phyloP scores from a whole-genome alignment of 53 echinoderm and acorn worm species.

The Holothuria scabra region DNA sequence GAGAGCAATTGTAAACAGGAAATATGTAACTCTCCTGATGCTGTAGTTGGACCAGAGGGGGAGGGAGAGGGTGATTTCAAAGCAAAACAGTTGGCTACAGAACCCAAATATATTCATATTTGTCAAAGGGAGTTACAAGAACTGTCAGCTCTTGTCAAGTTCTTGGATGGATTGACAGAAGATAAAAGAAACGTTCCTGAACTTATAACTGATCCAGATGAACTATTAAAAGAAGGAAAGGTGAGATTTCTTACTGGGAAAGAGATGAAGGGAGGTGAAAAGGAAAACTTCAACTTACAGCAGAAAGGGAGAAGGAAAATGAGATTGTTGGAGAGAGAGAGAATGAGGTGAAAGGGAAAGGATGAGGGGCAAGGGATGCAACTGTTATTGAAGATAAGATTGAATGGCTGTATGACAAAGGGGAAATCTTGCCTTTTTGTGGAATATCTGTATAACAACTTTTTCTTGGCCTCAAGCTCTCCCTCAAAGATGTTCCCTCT shows the following conservation, averaged over 20 bases:
- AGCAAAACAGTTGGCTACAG: slow-evolving; percentile 26
- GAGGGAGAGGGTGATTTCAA: slow-evolving; percentile 49
- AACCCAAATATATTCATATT: slow-evolving; percentile 59
- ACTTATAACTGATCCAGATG: slow-evolving; percentile 78
- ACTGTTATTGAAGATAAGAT: too few species aligned
- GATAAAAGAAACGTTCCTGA: slow-evolving; percentile 77
- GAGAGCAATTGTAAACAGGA: slow-evolving; percentile 16
- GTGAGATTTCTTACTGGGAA: slow-evolving; percentile 52
- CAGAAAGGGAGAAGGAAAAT: not conserved
- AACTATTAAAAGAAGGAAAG: slow-evolving; percentile 78
- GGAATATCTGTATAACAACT: too few species aligned
- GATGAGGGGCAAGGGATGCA: too few species aligned
- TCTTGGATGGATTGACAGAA: slow-evolving; percentile 73
- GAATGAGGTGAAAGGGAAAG: too few species aligned
- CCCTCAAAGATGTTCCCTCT: too few species aligned
- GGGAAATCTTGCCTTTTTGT: too few species aligned
- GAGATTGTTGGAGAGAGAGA: not conserved
- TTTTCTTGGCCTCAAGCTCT: too few species aligned
- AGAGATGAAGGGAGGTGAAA: too few species aligned
- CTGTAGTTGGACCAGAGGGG: not conserved
- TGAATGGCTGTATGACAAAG: too few species aligned
- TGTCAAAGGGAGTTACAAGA: slow-evolving; percentile 81
- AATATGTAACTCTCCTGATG: not conserved
- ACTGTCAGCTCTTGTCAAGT: slow-evolving; percentile 63
- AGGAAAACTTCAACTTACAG: too few species aligned